Evolutionary conservation across 2,113 vertebrate species (phyloP), one percentile per base, ranked within the genome.

Genomic region (Probosciger aterrimus): DNA sequence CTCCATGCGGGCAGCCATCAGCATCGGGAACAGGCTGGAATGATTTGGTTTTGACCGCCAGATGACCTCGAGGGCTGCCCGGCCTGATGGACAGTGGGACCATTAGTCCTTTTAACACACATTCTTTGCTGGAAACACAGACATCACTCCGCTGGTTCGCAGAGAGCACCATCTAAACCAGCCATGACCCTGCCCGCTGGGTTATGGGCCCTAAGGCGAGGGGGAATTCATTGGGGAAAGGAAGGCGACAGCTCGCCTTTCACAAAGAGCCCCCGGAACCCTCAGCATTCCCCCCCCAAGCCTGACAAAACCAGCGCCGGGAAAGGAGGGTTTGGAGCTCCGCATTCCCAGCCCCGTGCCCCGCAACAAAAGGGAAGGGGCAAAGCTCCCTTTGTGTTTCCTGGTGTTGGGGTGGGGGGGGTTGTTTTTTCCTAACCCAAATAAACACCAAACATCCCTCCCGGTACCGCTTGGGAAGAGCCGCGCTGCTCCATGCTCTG

Each of bases 21-120:
- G 95, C 96, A 80, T 84, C 52, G 71, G 96, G 96, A 97, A 96
- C 95, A 97, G 95, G 92, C 96, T 96, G 96, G 95, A 96, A 97
- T 98, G 94, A 97, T 97, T 98, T 98, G 97, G 95, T 98, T 98
- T 97, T 98, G 98, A 98, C 98, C 98, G 97, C 96, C 86, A 53
- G 95, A 94, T 98, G 98, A 98, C 98, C 98, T 96, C 96, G n/a
- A 86, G 88, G 82, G 90, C 97, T 94, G 97, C 97, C 97, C 89
- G 57, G 96, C 87, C 98, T 98, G 97, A 97, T 97, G 97, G 98
- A 98, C 98, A 97, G 96, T 97, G 37, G 59, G 94, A 97, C 97
- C 97, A 97, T 98, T 96, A 97, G 97, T 96, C 94, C 96, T 98
- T 98, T 97, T 95, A 97, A 96, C 96, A 95, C 91, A 95, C 98